phyloP scores from a whole-genome alignment of 2,797 vertebrate species.

The Fratercula arctica region DNA sequence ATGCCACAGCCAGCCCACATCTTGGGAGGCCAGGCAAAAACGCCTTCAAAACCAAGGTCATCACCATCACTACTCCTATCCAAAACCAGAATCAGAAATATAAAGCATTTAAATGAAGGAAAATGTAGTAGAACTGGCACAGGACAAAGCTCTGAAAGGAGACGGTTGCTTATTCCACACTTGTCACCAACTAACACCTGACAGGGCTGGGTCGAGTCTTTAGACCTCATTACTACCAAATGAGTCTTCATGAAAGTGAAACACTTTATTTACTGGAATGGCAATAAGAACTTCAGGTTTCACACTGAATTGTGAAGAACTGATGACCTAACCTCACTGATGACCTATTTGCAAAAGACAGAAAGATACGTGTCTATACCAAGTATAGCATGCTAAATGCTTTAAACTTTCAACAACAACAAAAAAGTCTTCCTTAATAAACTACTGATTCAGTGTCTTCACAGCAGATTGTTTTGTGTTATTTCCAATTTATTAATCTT shows the following conservation, averaged over 20 bases:
- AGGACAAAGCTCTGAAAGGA: background rate
- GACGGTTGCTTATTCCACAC: background rate
- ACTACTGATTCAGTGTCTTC: background rate
- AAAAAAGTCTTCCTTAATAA: background rate
- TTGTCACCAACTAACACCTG: background rate
- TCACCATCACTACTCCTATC: background rate
- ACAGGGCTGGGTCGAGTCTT: background rate
- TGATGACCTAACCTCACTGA: background rate
- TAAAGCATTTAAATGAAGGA: background rate
- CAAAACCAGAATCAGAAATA: background rate
- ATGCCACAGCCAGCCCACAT: background rate
- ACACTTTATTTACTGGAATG: background rate
- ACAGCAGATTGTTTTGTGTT: background rate
- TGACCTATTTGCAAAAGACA: background rate
- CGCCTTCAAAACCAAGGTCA: background rate
- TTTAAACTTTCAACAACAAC: background rate
- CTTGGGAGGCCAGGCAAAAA: fast-evolving
- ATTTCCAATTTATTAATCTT: background rate
- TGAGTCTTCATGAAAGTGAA: background rate
- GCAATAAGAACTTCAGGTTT: background rate
- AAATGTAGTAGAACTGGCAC: background rate
- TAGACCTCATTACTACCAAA: background rate
- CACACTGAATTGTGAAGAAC: background rate
- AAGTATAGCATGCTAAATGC: background rate
- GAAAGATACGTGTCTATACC: background rate